Conservation (phyloP, 2,888 invertebrate genomes). For the Nebria brevicollis region DNA sequence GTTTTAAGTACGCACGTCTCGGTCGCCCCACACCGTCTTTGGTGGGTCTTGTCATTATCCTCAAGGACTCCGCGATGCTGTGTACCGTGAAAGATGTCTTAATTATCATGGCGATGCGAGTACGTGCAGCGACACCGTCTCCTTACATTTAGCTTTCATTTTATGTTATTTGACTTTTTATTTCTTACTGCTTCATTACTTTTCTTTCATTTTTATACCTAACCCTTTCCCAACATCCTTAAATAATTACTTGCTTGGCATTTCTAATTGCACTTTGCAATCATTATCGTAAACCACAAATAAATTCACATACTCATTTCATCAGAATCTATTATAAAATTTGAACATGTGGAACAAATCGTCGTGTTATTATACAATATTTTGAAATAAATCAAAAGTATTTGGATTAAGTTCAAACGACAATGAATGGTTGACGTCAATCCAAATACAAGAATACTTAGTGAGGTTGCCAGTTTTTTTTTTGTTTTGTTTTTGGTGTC, state of each 20-base stretch:
- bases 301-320: too few species aligned
- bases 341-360: too few species aligned
- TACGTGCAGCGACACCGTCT: conserved; percentile 32
- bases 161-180: too few species aligned
- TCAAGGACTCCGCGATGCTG: conserved; percentile 32
- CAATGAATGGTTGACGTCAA: not conserved
- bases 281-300: too few species aligned
- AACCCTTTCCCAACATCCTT: too few species aligned
- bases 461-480: not conserved
- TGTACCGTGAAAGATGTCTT: conserved; percentile 42
- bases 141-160: too few species aligned
- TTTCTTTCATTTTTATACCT: too few species aligned
- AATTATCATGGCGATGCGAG: conserved; percentile 30
- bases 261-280: too few species aligned
- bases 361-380: not conserved
- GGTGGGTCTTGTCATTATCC: conserved; percentile 34
- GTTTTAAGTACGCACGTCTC: conserved; percentile 39
- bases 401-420: not conserved
- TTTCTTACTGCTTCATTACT: too few species aligned
- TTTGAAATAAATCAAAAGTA: not conserved
- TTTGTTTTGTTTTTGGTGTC: conserved; percentile 12
- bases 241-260: too few species aligned
- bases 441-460: not conserved
- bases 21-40: conserved; percentile 16
- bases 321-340: too few species aligned